Base-by-base conservation (phyloP, 2,888 invertebrate genomes). In the Lordiphosa andalusiaca region DNA sequence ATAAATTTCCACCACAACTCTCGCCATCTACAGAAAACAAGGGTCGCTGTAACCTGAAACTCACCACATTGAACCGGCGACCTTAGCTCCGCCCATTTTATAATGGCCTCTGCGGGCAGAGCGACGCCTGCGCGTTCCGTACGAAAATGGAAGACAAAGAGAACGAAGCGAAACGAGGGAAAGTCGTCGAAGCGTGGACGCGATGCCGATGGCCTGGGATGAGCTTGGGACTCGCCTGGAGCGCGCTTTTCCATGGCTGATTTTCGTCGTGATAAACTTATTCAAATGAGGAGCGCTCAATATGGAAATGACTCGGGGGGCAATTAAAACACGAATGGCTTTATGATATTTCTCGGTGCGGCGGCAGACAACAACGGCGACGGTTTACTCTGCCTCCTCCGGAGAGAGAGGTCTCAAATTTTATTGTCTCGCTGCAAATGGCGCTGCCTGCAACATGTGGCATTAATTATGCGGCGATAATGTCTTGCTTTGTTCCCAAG, bases 81-180 rank as follows among this genome's bases (percentile, higher is more conserved):
- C 60, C 21, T 77, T 76, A 63, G 77, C 88, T 86, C 88, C 88
- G 88, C 88, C 88, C 71, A 71, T 88, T 88, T 88, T 80, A 78
- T 72, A 88, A 88, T 88, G 88, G 88, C 86, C 78, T 67, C 81
- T 67, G 70, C 19, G 54, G 66, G 47, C 69, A 19, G 42, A 56
- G 65, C 69, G 71, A 73, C 84, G 84, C 85, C 78, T 74, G 83
- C 77, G 84, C 73, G 59, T 50, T 55, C 58, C 55, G 37, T 42
- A 44, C 69, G 70, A 67, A 72, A 49, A 53, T 67, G 59, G 48
- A 49, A 52, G 57, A 47, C 57, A 72, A 76, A 74, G 76, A 66
- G 60, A 50, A 56, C 35, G 6, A 61, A 50, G 55, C 35, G 6
- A 16, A 30, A 6, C 10, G 41, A 46, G 54, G 37, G 36, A 70